Evolutionary conservation across 2,797 vertebrate genomes (phyloP), one percentile per base, ranked within the genome.

Genomic region (Ctenopoma kingsleyae): DNA sequence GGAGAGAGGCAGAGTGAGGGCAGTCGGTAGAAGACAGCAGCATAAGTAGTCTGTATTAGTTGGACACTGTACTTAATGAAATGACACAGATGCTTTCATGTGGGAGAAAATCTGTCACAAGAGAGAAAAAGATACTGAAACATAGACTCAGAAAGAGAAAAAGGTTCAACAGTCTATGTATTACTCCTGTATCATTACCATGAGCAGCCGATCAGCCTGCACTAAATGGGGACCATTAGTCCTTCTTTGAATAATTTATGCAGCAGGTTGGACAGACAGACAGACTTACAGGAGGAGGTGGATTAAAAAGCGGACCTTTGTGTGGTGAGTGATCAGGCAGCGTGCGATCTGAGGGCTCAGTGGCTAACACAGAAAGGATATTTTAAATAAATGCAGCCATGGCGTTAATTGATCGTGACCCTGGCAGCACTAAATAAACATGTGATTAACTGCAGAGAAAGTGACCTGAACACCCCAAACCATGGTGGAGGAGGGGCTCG

Each of bases 211-310:
- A 84, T 86, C 84, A 76, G 76, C 74, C 78, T 62, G 76, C 62
- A 63, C 84, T 92, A 93, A 94, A 91, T 89, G 89, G 88, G 56
- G 80, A 87, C 89, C 82, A 90, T 93, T 93, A 92, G 88, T 88
- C 88, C 81, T 84, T 88, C 87, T 91, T 88, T 92, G 79, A 92
- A 92, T 92, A 89, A 93, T 90, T 93, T 89, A 93, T 92, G 80
- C 83, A 75, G 71, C 16, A 32, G 46, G 59, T 59, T 62, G 71
- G 86, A 88, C 78, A 70, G 86, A 88, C 78, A 58, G 71, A 85
- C 83, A 65, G 80, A 81, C 67, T 52, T 67, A 75, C 44, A 60
- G 62, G 51, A 67, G 61, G 64, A 55, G 71, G 58, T 75, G 80
- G 88, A 93, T 94, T 92, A 91, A 91, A 93, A 90, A 81, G 67